phyloP scores from a whole-genome alignment of 2,113 vertebrate genomes.

The Salvelinus sp. region DNA sequence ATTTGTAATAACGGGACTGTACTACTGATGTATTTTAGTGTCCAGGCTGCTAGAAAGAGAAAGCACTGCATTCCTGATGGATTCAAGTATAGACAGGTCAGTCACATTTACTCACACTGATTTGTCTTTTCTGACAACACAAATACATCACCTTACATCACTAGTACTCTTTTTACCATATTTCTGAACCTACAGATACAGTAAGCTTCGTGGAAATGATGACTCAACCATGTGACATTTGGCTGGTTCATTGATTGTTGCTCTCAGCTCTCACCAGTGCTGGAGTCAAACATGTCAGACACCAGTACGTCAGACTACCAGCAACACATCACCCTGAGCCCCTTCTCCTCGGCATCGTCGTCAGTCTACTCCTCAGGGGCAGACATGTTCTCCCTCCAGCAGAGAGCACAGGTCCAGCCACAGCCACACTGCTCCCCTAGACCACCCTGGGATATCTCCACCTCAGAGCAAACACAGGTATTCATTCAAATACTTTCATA shows the following conservation, averaged over 20 bases:
- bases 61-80: slow-evolving; percentile 58
- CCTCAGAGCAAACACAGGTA: slow-evolving; percentile 27
- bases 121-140: neutral
- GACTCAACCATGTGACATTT: neutral
- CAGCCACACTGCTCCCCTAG: slow-evolving; percentile 19
- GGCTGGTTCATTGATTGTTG: neutral
- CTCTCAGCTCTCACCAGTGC: slow-evolving; percentile 72
- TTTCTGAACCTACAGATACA: neutral
- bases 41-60: slow-evolving; percentile 61
- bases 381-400: slow-evolving; percentile 47
- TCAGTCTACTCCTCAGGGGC: slow-evolving; percentile 53
- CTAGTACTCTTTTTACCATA: neutral
- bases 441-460: slow-evolving; percentile 27
- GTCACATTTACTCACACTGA: neutral
- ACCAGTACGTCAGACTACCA: slow-evolving; percentile 61
- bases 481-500: too few species aligned
- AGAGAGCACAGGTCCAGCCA: slow-evolving; percentile 21
- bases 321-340: slow-evolving; percentile 43
- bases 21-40: slow-evolving; percentile 49
- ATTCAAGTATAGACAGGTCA: slow-evolving; percentile 66
- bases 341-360: slow-evolving; percentile 46
- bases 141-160: neutral
- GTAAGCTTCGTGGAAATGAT: neutral
- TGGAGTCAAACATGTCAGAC: slow-evolving; percentile 67
- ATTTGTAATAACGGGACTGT: neutral